Evolutionary conservation across 2,888 invertebrate genomes (phyloP).

Genomic region (Timema cristinae): DNA sequence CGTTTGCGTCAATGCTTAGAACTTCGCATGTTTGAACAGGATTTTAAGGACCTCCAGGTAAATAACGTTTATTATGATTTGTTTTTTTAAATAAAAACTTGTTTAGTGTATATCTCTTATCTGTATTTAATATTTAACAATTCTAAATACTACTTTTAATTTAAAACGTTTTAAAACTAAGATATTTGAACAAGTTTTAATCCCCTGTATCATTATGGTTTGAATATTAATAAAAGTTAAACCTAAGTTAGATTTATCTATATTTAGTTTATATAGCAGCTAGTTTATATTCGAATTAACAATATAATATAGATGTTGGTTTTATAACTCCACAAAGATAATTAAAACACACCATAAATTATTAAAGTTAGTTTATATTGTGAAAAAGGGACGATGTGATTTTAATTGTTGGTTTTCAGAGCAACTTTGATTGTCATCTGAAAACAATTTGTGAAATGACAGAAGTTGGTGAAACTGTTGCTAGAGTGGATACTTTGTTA

Average conservation of each 20-base stretch:
- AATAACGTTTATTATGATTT: constrained; percentile 28
- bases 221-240: too few species aligned
- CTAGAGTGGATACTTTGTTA: constrained; percentile 72
- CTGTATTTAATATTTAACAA: too few species aligned
- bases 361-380: constrained; percentile 9
- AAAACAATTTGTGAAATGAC: constrained; percentile 79
- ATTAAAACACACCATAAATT: background rate
- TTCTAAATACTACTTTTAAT: too few species aligned
- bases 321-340: background rate
- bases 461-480: constrained; percentile 84
- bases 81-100: too few species aligned
- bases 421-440: constrained; percentile 72
- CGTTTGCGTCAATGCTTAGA: constrained; percentile 86
- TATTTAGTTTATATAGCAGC: too few species aligned
- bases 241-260: too few species aligned
- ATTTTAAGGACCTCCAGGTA: constrained; percentile 86
- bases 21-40: constrained; percentile 89
- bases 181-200: too few species aligned
- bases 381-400: constrained; percentile 15
- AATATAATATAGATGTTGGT: background rate
- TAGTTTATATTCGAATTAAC: background rate
- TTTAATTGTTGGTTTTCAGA: constrained; percentile 46
- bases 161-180: too few species aligned
- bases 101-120: too few species aligned
- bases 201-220: too few species aligned